These are phyloP conservation scores for Ariopsis seemanni DNA, from an alignment of 2,113 vertebrate genomes.

Conservation along the genomic window DNA sequence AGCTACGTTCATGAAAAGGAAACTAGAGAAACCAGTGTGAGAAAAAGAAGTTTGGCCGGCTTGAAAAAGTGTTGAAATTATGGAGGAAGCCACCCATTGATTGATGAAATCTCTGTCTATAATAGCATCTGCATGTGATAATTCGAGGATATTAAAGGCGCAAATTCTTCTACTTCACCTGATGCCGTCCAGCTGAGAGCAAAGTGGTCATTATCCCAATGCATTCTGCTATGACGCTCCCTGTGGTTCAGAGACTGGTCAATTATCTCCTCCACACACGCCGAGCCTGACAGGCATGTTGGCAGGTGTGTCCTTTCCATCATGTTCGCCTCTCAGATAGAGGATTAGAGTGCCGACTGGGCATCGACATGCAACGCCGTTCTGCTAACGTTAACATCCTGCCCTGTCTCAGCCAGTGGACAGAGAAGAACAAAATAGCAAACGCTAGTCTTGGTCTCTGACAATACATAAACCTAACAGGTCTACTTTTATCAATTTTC, in stretches of 20 bases:
- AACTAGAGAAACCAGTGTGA: background rate
- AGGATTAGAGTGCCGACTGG: slow-evolving; percentile 65
- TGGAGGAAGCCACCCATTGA: slow-evolving; percentile 51
- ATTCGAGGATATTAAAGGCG: slow-evolving; percentile 63
- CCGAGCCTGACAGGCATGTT: slow-evolving; percentile 68
- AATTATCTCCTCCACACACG: slow-evolving; percentile 68
- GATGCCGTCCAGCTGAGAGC: slow-evolving; percentile 62
- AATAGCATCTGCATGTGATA: slow-evolving; percentile 62
- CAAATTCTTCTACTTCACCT: slow-evolving; percentile 61
- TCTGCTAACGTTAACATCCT: slow-evolving; percentile 24
- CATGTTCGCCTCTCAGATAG: slow-evolving; percentile 62
- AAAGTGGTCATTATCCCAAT: slow-evolving; percentile 69
- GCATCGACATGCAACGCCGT: slow-evolving; percentile 62
- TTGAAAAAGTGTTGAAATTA: slow-evolving; percentile 21
- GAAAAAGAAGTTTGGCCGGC: background rate
- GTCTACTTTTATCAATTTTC: background rate
- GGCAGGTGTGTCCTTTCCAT: slow-evolving; percentile 74
- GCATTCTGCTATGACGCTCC: slow-evolving; percentile 56
- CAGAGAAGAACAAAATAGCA: slow-evolving; percentile 41
- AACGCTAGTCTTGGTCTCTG: slow-evolving; percentile 3
- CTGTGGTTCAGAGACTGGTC: slow-evolving; percentile 60
- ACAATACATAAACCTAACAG: background rate
- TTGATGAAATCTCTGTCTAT: slow-evolving; percentile 59
- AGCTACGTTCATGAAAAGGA: background rate
- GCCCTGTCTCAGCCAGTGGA: slow-evolving; percentile 30